Percentiles rank a stretch among this genome's conserved stretches.
Conservation (phyloP, 2,113 vertebrate species). For the Pycnonotus jocosus region DNA sequence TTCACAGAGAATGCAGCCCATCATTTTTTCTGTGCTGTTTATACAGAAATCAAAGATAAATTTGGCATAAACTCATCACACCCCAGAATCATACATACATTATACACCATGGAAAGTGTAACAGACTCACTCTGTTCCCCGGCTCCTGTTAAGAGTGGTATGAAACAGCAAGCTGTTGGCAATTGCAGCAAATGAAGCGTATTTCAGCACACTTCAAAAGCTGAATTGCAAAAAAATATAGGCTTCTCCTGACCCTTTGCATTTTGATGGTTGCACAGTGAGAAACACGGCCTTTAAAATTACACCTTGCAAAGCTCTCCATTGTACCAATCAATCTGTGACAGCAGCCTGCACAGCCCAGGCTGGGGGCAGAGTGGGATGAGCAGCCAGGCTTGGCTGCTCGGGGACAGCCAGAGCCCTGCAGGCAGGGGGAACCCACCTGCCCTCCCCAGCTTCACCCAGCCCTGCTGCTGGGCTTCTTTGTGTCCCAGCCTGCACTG, state of each 20-base stretch:
- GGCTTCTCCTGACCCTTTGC: slow-evolving; percentile 69
- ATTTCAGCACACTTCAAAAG: slow-evolving; percentile 64
- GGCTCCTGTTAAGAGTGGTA: slow-evolving; percentile 33
- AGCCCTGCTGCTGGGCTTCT: not conserved
- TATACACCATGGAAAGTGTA: slow-evolving; percentile 38
- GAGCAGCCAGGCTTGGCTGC: not conserved
- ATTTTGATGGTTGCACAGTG: slow-evolving; percentile 66
- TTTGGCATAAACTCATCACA: slow-evolving; percentile 56
- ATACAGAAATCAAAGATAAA: slow-evolving; percentile 57
- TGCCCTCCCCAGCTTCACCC: not conserved
- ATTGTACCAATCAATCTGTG: slow-evolving; percentile 50
- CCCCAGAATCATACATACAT: slow-evolving; percentile 55
- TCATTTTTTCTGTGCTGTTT: slow-evolving; percentile 42
- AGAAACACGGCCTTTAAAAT: slow-evolving; percentile 63
- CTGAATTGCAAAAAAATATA: slow-evolving; percentile 67
- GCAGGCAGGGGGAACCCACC: not conserved
- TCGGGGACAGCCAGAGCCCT: not conserved
- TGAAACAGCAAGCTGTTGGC: slow-evolving; percentile 58
- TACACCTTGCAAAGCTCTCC: slow-evolving; percentile 61
- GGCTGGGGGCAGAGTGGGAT: not conserved
- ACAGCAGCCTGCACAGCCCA: not conserved
- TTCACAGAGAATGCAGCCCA: slow-evolving; percentile 38
- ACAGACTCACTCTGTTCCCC: slow-evolving; percentile 35
- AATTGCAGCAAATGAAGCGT: slow-evolving; percentile 60
- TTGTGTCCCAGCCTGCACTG: not conserved